Base-by-base conservation (phyloP, 2,113 vertebrate species). In the Mus pahari region DNA sequence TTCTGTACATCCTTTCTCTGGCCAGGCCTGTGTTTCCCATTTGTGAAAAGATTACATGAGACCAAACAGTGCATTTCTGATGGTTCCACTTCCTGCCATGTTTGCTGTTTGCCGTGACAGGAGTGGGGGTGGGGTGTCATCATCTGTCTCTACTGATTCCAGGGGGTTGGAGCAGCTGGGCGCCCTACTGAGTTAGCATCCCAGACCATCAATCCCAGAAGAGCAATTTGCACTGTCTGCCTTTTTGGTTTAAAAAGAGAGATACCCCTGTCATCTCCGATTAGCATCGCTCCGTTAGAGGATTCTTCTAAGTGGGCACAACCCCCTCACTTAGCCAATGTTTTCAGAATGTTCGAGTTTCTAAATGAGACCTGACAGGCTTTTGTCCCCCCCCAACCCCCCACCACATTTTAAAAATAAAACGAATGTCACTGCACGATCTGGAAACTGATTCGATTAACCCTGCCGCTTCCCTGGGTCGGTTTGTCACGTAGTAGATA, bases 321-420 rank as follows among this genome's bases (percentile, higher is more conserved):
- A 66, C 86, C 20, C 77, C 53, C 60, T 92, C 42, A 87, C 95
- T 82, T 90, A 3, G 2, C 82, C 45, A 77, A 33, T 83, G 92
- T 94, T 96, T 97, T 90, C 86, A 89, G 90, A 92, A 95, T 60
- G 77, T 94, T 92, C 89, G 8, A 88, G 33, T 89, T 95, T 90
- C 92, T 94, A 96, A 98, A 97, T 17, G 84, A 96, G 95, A 95
- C n/a, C 82, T 94, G 95, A 94, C 96, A 95, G 92, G 53, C 42
- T 28, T 73, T 45, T 28, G 87, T 13, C 53, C 53, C 53, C 5
- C 50, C 11, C 24, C 16, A 0, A 17, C n/a, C 58, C 45, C 31
- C 12, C 9, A 26, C 13, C 64, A 71, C 12, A 83, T 83, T 94
- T 94, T 86, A 22, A 16, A 90, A 96, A 94, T 91, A 92, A 94